Evolutionary conservation across 2,113 vertebrate genomes (phyloP), one percentile per base, ranked within the genome.

Genomic region (Deroptyus accipitrinus): DNA sequence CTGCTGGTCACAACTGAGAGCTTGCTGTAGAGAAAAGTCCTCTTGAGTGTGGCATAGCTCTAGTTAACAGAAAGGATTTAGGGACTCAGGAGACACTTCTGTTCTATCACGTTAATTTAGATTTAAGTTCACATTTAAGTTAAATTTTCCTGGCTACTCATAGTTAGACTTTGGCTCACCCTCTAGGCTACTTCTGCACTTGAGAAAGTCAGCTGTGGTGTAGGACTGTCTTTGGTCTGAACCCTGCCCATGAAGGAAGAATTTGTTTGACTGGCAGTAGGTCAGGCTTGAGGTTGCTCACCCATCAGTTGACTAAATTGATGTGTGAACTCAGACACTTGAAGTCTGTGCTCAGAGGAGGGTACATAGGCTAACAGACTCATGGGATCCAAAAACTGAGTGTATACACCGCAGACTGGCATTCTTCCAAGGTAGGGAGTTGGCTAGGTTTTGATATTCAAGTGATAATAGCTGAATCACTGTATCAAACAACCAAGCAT

Each of bases 381-480:
- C 61, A 67, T 42, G 44, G 33, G 28, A 78, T 86, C 52, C 39
- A 91, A 90, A 87, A 94, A 2, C 30, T 19, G 54, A 67, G 46
- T 48, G 13, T 61, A 37, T 64, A 41, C n/a, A 79, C 48, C 57
- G 20, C 44, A 75, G 57, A 13, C 35, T 78, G 69, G 22, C 73
- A 1, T 76, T 69, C 62, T 49, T 93, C 64, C 74, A 63, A 83
- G 49, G 52, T 1, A 72, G 46, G 69, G 72, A 90, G 51, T 69
- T 86, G 73, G 44, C 77, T 88, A 46, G 33, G 33, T 73, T 95
- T 94, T 84, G 86, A 82, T 95, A 79, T 37, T 88, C 62, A 86
- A 64, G 77, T 94, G 83, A 88, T 91, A 92, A 91, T 75, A 92
- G 35, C 80, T 96, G 94, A 88, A 90, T 93, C 92, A 84, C 66